Conservation (phyloP, 1,140 invertebrate species). For the Drosophila equinoxialis region DNA sequence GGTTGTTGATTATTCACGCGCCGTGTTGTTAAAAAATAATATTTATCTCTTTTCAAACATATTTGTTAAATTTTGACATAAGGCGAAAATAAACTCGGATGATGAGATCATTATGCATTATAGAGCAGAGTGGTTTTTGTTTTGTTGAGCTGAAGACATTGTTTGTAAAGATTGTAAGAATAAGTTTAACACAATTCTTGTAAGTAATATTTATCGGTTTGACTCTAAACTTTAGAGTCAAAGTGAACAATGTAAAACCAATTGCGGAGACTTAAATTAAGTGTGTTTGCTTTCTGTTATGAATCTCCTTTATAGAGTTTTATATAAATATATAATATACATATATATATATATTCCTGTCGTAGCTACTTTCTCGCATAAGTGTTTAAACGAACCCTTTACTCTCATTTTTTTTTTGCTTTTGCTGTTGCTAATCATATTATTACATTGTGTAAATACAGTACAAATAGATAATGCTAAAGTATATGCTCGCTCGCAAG, state of each 20-base stretch:
- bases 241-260: background rate
- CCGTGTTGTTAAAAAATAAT: slow-evolving; percentile 50
- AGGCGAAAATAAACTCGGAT: slow-evolving; percentile 83
- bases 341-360: background rate
- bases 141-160: slow-evolving; percentile 51
- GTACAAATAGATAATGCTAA: slow-evolving; percentile 2
- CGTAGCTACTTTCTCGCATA: background rate
- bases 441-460: slow-evolving; percentile 5
- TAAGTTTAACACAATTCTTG: slow-evolving; percentile 42
- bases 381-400: background rate
- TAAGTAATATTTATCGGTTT: slow-evolving; percentile 8
- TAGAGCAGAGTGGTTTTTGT: slow-evolving; percentile 55
- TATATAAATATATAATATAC: background rate
- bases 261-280: background rate
- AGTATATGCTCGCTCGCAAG: background rate
- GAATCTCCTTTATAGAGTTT: background rate
- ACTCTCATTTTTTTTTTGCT: background rate
- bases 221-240: no score
- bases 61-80: slow-evolving; percentile 55
- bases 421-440: background rate
- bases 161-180: slow-evolving; percentile 27
- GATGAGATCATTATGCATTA: slow-evolving; percentile 81
- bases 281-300: background rate
- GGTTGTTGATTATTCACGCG: slow-evolving; percentile 58
- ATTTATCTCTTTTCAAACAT: slow-evolving; percentile 35